Conservation (phyloP, 2,797 vertebrate species). For the Myripristis jacobus region DNA sequence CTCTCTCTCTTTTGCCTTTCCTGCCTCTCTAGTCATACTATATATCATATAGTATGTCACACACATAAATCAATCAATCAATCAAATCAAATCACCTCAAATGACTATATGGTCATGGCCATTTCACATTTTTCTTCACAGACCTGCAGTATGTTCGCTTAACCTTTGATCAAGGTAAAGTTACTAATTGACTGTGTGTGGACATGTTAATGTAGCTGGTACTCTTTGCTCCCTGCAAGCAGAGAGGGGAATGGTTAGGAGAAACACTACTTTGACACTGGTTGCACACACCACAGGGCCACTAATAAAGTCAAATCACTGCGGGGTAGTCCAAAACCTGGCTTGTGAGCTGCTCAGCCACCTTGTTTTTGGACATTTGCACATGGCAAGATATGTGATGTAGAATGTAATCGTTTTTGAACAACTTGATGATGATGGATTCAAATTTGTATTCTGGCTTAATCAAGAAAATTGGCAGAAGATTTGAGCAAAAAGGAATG, state of each 20-base stretch:
- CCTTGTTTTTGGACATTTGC: too few relatives aligned
- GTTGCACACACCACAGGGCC: not conserved
- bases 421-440: too few relatives aligned
- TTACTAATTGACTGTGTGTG: constrained; percentile 74
- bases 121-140: constrained; percentile 17
- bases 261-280: not conserved
- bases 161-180: constrained; percentile 70
- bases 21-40: too few relatives aligned
- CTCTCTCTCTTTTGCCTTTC: too few relatives aligned
- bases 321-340: not conserved
- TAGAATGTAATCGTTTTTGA: too few relatives aligned
- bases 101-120: constrained; percentile 6
- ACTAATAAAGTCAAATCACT: not conserved
- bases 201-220: constrained; percentile 5
- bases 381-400: too few relatives aligned
- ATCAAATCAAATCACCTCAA: constrained; percentile 4
- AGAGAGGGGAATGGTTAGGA: not conserved
- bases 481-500: too few relatives aligned
- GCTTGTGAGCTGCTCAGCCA: not conserved
- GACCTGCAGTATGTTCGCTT: constrained; percentile 19
- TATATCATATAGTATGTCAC: too few relatives aligned
- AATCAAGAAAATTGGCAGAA: too few relatives aligned
- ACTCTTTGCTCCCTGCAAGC: constrained; percentile 51
- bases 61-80: too few relatives aligned
- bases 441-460: too few relatives aligned